Evolutionary conservation across 2,888 invertebrate species (phyloP).

Genomic region (Chymomyza amoena): DNA sequence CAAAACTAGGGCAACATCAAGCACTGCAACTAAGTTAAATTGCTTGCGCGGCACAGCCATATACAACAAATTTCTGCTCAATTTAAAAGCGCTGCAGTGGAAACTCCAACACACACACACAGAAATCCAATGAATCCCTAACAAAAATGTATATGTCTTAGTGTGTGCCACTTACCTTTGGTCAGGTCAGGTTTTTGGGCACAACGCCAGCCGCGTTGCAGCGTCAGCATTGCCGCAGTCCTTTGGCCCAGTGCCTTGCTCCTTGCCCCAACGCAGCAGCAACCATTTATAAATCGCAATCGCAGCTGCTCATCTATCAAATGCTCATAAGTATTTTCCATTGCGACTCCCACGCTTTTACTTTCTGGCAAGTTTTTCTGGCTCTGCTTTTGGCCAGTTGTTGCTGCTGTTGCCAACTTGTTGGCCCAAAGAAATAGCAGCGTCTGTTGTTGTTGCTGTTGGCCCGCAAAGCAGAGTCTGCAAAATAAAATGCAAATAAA

Average conservation of each 20-base stretch:
- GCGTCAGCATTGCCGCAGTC: neutral
- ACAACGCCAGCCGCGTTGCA: neutral
- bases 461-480: neutral
- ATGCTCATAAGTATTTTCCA: conserved; percentile 55
- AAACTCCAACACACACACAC: conserved; percentile 18
- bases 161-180: conserved; percentile 14
- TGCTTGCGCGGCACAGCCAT: conserved; percentile 17
- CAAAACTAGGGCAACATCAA: conserved; percentile 20
- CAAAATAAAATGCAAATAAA: neutral
- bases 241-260: no score
- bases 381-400: neutral
- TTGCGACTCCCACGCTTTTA: neutral
- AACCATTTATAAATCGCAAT: neutral
- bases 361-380: neutral
- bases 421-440: neutral
- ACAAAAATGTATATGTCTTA: neutral
- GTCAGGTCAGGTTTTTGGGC: neutral
- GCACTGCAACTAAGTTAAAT: conserved; percentile 18
- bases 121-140: neutral
- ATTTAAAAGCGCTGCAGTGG: conserved; percentile 54
- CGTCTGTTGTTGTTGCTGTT: neutral
- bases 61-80: conserved; percentile 54
- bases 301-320: conserved; percentile 60
- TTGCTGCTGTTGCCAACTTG: neutral
- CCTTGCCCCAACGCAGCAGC: no score